Base-by-base conservation (phyloP, 2,888 invertebrate genomes). In the Cryptocephalus moraei region DNA sequence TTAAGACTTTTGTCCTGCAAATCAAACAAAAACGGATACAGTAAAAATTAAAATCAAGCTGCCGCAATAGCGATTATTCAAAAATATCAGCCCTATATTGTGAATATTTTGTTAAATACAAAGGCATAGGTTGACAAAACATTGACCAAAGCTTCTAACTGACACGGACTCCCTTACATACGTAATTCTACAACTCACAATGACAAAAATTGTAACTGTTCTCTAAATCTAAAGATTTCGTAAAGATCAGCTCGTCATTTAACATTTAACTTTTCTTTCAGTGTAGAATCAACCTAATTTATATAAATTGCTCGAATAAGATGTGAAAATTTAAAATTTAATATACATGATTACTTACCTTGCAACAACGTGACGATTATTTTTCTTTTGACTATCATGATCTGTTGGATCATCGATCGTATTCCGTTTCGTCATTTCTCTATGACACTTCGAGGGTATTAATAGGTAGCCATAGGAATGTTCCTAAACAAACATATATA, bases 1-100 rank as follows among this genome's bases (percentile, higher is more conserved):
- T 84, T 80, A 86, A 84, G 74, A 84, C 81, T 79, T 86, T 86
- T 77, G 86, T 86, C 84, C 86, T 87, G 86, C 73, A 86, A 86
- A 49, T 48, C 51, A 56, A 53, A 44, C 39, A 41, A 46, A 46
- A 69, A 75, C 70, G 22, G 22, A 22, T 22, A 22, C 22, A 22
- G 22, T 22, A 22, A 75, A 75, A 56, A 48, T 13, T 32, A 32
- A 22, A 32, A 33, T n/a, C 22, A 42, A 42, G 42, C 42, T 40
- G 11, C 14, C 6, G 22, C 22, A 22, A 22, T 22, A 22, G 22
- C 22, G 22, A 22, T 22, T 22, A 22, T 22, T 22, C 22, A 22
- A 22, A 22, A 22, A 22, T 6, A 22, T 22, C 22, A 22, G 22
- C 22, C 22, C 22, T 22, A 22, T 22, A 22, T 22, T 6, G 22